phyloP scores from a whole-genome alignment of 1,140 invertebrate genomes.

The Daktulosphaira vitifoliae region DNA sequence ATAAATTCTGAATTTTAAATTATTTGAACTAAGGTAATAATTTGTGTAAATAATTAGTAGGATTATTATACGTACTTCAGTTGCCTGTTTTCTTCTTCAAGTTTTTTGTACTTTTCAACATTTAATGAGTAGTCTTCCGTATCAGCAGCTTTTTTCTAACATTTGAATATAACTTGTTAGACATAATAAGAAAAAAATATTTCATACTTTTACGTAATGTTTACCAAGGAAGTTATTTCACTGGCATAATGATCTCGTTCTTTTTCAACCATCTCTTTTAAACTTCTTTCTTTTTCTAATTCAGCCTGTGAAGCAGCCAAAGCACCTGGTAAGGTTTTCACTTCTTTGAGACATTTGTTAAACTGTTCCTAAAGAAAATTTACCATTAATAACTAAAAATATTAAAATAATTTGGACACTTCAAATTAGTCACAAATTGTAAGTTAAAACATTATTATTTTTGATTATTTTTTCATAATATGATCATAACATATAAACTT shows the following conservation, averaged over 20 bases:
- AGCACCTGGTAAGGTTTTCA: background rate
- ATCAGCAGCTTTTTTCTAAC: background rate
- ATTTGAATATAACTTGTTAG: background rate
- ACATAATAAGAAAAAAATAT: too few relatives aligned
- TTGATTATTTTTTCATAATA: too few relatives aligned
- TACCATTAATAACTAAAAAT: too few relatives aligned
- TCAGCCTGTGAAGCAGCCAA: background rate
- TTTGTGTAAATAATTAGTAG: too few relatives aligned
- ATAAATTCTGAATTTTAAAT: too few relatives aligned
- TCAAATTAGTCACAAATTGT: too few relatives aligned
- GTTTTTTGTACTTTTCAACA: background rate
- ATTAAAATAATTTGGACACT: too few relatives aligned
- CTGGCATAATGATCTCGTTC: background rate
- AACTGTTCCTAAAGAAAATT: background rate
- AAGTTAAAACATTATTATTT: too few relatives aligned
- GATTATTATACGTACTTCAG: background rate
- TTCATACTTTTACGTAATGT: background rate
- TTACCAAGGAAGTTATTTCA: background rate
- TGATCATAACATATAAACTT: too few relatives aligned
- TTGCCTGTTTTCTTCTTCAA: slow-evolving; percentile 12
- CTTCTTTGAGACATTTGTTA: background rate
- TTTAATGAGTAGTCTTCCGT: background rate
- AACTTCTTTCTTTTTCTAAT: background rate
- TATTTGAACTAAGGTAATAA: too few relatives aligned
- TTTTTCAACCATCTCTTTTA: background rate